Conservation (phyloP, 2,797 vertebrate species). For the Chaenodraco wilsoni region DNA sequence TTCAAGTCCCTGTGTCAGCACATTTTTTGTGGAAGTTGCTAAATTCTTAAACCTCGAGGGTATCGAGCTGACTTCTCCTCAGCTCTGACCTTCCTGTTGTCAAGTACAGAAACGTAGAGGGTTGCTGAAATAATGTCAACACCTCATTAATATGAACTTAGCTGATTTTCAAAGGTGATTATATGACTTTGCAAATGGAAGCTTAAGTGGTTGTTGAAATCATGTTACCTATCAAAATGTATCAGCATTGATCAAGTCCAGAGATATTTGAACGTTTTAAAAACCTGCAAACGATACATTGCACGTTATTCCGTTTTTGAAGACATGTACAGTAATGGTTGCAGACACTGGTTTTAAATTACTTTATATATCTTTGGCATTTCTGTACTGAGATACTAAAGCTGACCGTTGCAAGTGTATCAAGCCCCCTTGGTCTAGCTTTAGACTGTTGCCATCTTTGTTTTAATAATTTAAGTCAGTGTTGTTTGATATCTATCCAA, state of each 20-base stretch:
- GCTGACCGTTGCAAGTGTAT: not conserved
- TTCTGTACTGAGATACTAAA: not conserved
- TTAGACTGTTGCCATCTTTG: not conserved
- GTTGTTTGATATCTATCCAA: not conserved
- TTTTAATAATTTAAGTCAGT: not conserved
- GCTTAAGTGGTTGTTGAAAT: not conserved
- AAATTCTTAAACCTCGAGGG: slow-evolving; percentile 20
- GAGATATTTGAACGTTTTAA: not conserved
- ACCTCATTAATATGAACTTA: not conserved
- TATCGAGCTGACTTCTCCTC: slow-evolving; percentile 8
- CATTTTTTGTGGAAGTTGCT: slow-evolving; percentile 29
- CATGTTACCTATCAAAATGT: not conserved
- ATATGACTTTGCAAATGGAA: not conserved
- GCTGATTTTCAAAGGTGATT: not conserved
- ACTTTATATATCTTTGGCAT: not conserved
- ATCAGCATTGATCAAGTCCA: not conserved
- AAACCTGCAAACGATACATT: not conserved
- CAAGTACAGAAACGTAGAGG: not conserved
- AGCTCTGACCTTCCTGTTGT: slow-evolving; percentile 16
- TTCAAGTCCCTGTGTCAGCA: slow-evolving; percentile 45
- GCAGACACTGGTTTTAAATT: not conserved
- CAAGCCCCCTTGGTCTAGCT: not conserved
- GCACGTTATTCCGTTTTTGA: not conserved
- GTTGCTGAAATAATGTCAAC: not conserved
- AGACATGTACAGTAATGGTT: not conserved